A percentile compares a stretch with the other conserved stretches of the same genome.
These are phyloP conservation scores for Panthera tigris DNA, from an alignment of 2,113 vertebrate genomes.

Conservation along the genomic window DNA sequence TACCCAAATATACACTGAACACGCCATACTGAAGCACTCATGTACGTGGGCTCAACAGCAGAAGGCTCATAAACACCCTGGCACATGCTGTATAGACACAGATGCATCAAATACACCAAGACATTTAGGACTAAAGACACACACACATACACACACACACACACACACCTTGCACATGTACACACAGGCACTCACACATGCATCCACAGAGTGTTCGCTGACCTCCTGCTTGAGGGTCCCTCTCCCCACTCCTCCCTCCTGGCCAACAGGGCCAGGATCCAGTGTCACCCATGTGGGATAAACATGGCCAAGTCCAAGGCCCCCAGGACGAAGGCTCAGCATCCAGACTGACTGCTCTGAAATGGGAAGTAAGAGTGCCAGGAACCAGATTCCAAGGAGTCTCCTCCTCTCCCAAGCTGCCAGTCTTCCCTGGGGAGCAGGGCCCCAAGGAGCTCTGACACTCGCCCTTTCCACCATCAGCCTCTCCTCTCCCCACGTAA, in stretches of 20 bases:
- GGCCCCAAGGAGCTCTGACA: not conserved
- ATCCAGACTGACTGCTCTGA: not conserved
- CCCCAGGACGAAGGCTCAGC: not conserved
- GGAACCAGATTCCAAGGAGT: not conserved
- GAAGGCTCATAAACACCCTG: not conserved
- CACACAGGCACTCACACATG: not conserved
- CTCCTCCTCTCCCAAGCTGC: not conserved
- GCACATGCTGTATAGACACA: not conserved
- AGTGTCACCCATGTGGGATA: not conserved
- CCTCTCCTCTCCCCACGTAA: not conserved
- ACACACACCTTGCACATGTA: not conserved
- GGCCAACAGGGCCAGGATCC: not conserved
- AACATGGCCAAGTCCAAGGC: not conserved
- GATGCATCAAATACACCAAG: not conserved
- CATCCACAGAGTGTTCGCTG: not conserved
- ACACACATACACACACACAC: fast-evolving
- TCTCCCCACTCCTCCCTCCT: too few relatives aligned
- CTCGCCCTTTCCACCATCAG: not conserved
- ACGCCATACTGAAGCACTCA: not conserved
- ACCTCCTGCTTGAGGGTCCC: not conserved
- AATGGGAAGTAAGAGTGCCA: not conserved
- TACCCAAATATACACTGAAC: not conserved
- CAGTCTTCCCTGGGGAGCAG: fast-evolving
- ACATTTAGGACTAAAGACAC: not conserved
- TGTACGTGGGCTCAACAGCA: not conserved